Conservation (phyloP, 2,113 vertebrate genomes). For the Thamnaconus septentrionalis region DNA sequence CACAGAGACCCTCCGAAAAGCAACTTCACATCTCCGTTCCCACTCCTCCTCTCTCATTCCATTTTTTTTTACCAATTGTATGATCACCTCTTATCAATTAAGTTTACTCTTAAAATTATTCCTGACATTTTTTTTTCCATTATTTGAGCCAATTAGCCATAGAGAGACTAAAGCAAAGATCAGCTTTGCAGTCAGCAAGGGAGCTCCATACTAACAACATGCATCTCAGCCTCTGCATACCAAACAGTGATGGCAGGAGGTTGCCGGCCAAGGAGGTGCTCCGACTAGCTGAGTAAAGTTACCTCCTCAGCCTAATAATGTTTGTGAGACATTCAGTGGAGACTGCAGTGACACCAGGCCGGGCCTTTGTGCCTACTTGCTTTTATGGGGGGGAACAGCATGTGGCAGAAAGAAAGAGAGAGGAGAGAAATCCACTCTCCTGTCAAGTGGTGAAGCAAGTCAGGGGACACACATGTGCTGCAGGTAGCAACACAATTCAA, state of each 20-base stretch:
- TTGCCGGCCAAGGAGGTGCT: slow-evolving; percentile 20
- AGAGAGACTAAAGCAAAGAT: slow-evolving; percentile 33
- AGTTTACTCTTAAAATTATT: slow-evolving; percentile 59
- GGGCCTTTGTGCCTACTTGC: neutral
- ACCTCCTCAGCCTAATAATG: slow-evolving; percentile 36
- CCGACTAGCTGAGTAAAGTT: slow-evolving; percentile 25
- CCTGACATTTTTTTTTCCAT: slow-evolving; percentile 50
- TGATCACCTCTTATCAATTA: slow-evolving; percentile 59
- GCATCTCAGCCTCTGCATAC: slow-evolving; percentile 38
- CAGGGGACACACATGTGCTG: slow-evolving; percentile 11
- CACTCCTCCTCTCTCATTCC: no score
- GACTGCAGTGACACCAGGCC: slow-evolving; percentile 4
- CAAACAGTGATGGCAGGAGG: slow-evolving; percentile 40
- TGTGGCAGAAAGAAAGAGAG: slow-evolving; percentile 10
- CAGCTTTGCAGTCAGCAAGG: slow-evolving; percentile 29
- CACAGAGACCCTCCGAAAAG: slow-evolving; percentile 43
- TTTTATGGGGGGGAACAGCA: neutral
- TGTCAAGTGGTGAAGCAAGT: slow-evolving; percentile 14
- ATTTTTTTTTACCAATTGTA: slow-evolving; percentile 24
- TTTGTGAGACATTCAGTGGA: slow-evolving; percentile 2
- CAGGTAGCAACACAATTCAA: neutral
- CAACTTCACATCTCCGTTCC: slow-evolving; percentile 51
- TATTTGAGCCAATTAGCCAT: slow-evolving; percentile 72
- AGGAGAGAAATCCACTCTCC: neutral
- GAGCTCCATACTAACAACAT: slow-evolving; percentile 30